Conservation (phyloP, 2,113 vertebrate species). For the Rafetus swinhoei region DNA sequence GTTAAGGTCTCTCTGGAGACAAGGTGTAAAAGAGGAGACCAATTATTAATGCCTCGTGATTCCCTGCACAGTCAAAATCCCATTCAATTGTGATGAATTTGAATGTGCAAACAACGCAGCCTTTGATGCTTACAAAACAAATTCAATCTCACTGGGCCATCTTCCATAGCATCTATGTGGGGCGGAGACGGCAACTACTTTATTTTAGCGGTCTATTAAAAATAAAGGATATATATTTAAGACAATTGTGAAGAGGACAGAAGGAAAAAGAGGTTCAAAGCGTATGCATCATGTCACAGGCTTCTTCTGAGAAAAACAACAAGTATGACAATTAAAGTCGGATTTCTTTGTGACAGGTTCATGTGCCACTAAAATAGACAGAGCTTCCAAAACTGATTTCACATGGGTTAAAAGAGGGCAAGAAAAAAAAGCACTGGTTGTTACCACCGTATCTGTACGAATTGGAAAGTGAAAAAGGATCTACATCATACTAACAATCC, state of each 20-base stretch:
- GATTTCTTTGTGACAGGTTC: too few relatives aligned
- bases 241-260: neutral
- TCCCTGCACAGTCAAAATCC: neutral
- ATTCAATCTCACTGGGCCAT: neutral
- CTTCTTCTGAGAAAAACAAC: neutral
- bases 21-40: neutral
- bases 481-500: neutral
- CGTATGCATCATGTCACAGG: neutral
- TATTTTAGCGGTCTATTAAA: neutral
- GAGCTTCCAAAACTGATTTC: neutral
- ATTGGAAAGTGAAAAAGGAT: neutral
- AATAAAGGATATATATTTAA: neutral
- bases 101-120: neutral
- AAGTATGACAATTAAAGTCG: neutral
- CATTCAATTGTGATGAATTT: neutral
- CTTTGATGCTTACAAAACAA: neutral
- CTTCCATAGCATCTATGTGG: neutral
- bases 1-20: neutral
- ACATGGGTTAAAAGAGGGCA: neutral
- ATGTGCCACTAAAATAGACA: neutral
- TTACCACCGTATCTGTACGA: neutral
- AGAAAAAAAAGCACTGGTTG: neutral
- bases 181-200: neutral
- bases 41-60: neutral
- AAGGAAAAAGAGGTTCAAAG: neutral